phyloP scores from a whole-genome alignment of 2,113 vertebrate species.

The Odontophorus gujanensis region DNA sequence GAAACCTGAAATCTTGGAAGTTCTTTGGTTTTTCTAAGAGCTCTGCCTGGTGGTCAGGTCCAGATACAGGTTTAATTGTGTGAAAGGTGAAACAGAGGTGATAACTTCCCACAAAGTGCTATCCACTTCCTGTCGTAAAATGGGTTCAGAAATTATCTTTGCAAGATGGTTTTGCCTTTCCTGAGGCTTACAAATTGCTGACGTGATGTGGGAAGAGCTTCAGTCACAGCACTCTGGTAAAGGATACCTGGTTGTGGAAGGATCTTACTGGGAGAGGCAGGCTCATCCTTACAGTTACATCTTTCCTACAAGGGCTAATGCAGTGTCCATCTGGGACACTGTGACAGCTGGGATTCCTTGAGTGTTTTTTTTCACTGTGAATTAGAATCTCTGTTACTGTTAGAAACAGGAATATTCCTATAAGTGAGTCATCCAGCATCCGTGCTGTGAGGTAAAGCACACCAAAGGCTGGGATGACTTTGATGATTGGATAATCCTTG shows the following conservation, averaged over 20 bases:
- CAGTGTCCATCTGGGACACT: not conserved
- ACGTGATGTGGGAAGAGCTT: not conserved
- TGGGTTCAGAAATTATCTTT: not conserved
- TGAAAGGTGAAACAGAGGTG: not conserved
- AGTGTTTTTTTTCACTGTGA: conserved; percentile 35
- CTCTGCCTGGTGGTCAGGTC: not conserved
- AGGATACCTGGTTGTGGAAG: not conserved
- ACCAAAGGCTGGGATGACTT: conserved; percentile 43
- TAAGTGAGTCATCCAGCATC: conserved; percentile 47
- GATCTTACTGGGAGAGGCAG: not conserved
- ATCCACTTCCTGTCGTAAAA: not conserved
- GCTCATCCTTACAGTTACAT: not conserved
- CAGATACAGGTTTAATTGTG: not conserved
- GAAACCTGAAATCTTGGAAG: not conserved
- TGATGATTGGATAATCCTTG: conserved; percentile 42
- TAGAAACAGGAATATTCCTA: conserved; percentile 37
- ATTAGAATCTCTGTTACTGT: not conserved
- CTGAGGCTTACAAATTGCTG: not conserved
- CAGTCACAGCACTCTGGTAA: fast-evolving
- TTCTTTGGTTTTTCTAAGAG: not conserved
- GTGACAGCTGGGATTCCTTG: conserved; percentile 35
- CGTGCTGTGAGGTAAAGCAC: conserved; percentile 30
- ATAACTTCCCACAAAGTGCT: not conserved
- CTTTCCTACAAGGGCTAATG: not conserved
- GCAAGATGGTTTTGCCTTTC: not conserved